Evolutionary conservation across 2,113 vertebrate species (phyloP).

Genomic region (Capreolus pygargus): DNA sequence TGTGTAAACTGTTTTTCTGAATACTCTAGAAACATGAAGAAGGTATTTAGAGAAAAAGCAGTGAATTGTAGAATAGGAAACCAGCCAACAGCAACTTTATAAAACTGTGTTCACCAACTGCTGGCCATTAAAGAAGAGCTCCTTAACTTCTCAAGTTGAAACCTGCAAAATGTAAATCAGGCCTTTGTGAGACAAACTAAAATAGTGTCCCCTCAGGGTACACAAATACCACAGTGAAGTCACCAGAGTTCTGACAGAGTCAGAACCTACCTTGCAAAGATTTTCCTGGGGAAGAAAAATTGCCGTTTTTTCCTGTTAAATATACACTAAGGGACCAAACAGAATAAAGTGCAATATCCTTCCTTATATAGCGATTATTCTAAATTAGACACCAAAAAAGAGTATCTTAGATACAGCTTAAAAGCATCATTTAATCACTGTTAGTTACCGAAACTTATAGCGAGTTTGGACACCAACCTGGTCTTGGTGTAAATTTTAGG

Average conservation of each 20-base stretch:
- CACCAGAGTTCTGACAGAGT: slow-evolving; percentile 13
- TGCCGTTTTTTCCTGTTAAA: slow-evolving; percentile 47
- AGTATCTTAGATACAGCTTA: background rate
- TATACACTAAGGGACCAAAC: background rate
- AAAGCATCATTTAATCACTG: background rate
- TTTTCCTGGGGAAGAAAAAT: background rate
- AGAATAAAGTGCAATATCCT: background rate
- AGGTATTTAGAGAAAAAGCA: slow-evolving; percentile 43
- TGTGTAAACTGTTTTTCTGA: background rate
- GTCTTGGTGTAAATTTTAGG: slow-evolving; percentile 30
- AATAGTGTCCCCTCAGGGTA: slow-evolving; percentile 82
- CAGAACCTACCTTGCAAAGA: slow-evolving; percentile 26
- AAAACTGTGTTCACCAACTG: slow-evolving; percentile 75
- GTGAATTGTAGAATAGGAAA: slow-evolving; percentile 62
- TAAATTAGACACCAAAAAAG: background rate
- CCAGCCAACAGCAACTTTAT: slow-evolving; percentile 72
- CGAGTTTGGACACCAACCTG: background rate
- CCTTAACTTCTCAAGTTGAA: slow-evolving; percentile 74
- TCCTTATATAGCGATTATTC: background rate
- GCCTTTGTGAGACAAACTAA: slow-evolving; percentile 78
- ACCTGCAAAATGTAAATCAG: slow-evolving; percentile 83
- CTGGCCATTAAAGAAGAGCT: slow-evolving; percentile 73
- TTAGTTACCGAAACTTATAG: background rate
- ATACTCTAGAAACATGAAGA: background rate
- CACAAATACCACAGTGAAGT: slow-evolving; percentile 81